A percentile compares a stretch with the other conserved stretches of the same genome.
Evolutionary conservation across 2,888 invertebrate genomes (phyloP).

Genomic region (Phania funesta): DNA sequence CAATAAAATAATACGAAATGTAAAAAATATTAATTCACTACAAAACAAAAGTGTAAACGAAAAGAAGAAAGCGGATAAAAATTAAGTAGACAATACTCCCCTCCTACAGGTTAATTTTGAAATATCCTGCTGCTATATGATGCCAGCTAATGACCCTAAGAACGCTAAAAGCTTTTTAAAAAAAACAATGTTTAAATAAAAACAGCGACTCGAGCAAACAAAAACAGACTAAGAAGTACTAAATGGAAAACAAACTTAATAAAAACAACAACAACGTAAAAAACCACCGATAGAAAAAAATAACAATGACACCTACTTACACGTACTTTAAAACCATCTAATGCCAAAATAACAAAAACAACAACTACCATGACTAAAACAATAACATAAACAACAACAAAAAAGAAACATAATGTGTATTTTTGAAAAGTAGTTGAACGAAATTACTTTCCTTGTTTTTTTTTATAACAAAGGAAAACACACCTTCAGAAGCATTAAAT

Average conservation of each 20-base stretch:
- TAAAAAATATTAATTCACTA: conserved; percentile 16
- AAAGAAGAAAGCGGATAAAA: conserved; percentile 14
- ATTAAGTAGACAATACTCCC: conserved; percentile 16
- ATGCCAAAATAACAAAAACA: conserved; percentile 33
- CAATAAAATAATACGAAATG: conserved; percentile 32
- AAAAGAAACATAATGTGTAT: background rate
- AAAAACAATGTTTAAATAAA: conserved; percentile 43
- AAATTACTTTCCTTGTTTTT: background rate
- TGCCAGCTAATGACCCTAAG: conserved; percentile 60
- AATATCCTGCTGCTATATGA: conserved; percentile 8
- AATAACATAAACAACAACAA: background rate
- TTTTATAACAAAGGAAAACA: background rate
- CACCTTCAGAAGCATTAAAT: conserved; percentile 49
- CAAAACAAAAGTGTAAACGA: background rate
- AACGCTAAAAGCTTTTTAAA: conserved; percentile 67
- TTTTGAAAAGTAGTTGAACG: conserved; percentile 28
- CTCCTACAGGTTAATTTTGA: background rate
- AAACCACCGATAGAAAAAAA: background rate
- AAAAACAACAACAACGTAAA: conserved; percentile 12
- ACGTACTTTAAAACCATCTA: conserved; percentile 47
- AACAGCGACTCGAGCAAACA: background rate
- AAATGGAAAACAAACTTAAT: conserved; percentile 29
- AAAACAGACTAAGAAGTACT: background rate
- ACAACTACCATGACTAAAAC: conserved; percentile 1
- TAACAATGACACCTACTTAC: conserved; percentile 57